Evolutionary conservation across 2,113 vertebrate species (phyloP).

Genomic region (Tringa solitaria): DNA sequence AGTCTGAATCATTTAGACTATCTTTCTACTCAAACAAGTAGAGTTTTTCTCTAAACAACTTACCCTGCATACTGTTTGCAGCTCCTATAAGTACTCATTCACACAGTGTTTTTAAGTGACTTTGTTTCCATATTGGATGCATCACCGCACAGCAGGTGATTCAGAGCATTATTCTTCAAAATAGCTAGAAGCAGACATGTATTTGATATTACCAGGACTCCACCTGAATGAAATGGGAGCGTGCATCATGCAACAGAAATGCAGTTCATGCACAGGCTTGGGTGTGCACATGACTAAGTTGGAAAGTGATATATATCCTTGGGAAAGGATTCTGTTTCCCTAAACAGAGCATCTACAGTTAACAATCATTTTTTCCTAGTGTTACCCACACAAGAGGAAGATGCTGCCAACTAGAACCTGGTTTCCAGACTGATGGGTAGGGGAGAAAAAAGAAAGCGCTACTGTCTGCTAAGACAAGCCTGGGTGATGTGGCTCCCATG

Average conservation of each 20-base stretch:
- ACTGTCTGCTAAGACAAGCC: background rate
- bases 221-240: constrained; percentile 22
- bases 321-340: constrained; percentile 40
- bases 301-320: constrained; percentile 42
- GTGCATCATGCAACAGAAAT: constrained; percentile 66
- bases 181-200: background rate
- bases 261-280: constrained; percentile 52
- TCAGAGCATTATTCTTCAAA: background rate
- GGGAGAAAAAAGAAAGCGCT: background rate
- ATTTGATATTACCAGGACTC: constrained; percentile 44
- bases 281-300: constrained; percentile 44
- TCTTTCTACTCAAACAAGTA: background rate
- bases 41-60: background rate
- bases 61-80: background rate
- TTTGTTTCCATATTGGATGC: background rate
- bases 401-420: constrained; percentile 9
- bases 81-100: background rate
- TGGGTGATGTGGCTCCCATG: background rate
- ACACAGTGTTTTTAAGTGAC: background rate
- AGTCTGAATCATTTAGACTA: background rate
- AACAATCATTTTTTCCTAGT: constrained; percentile 28
- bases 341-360: constrained; percentile 49
- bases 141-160: background rate
- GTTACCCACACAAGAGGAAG: constrained; percentile 29
- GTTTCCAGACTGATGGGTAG: background rate